Evolutionary conservation across 2,797 vertebrate genomes (phyloP), one percentile per base, ranked within the genome.

Genomic region (Phoeniculus purpureus): DNA sequence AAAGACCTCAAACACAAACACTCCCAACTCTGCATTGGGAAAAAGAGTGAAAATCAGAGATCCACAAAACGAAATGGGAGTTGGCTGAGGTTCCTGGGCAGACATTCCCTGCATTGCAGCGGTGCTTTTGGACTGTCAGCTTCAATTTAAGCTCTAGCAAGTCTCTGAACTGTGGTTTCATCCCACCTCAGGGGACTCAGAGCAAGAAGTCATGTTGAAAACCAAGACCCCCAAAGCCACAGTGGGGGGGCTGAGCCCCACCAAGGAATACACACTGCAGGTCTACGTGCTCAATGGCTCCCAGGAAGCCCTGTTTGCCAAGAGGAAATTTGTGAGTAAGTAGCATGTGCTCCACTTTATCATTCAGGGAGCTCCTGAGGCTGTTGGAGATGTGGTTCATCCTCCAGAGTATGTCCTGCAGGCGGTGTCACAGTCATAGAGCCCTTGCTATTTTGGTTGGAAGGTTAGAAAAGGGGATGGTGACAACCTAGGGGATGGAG

Each of bases 181-280:
- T 91, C 83, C 88, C 80, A 65, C 88, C 70, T 22, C 87, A 99
- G 99, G 98, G 22, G 98, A 98, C 91, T 97, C 97, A 0, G 98
- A 99, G 92, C 99, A 99, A 29, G 99, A 99, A 96, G 97, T 99
- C 96, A 99, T 99, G 98, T 96, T 99, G 97, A 99, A 98, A 78
- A 99, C 99, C 92, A 99, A 98, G 40, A 97, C 98, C 37, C 98
- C 98, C 59, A 98, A 98, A 82, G 99, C 98, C 17, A 99, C 99
- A 0, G 99, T 99, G 67, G 99, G 98, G 6, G 99, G 99, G 15
- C 96, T 99, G 94, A 98, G 98, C 96, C 98, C 98, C 58, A 97
- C 97, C 71, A 99, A 99, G 96, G 98, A 98, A 82, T 99, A 99
- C 72, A 96, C 96, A 1, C 96, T 99, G 72, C 98, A 99, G 85